phyloP scores from a whole-genome alignment of 2,113 vertebrate species.

The Columba janthina region DNA sequence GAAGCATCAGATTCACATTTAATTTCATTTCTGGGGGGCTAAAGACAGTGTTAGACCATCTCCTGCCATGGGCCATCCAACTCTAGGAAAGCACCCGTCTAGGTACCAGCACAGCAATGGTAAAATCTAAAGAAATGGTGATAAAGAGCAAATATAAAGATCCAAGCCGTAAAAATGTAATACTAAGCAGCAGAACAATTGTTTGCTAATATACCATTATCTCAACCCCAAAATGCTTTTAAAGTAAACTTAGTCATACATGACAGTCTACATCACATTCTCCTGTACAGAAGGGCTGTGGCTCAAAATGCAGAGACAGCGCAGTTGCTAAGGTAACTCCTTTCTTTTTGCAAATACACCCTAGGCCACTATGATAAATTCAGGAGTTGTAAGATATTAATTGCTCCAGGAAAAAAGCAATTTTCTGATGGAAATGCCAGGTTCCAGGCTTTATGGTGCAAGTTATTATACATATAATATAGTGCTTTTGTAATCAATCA shows the following conservation, averaged over 20 bases:
- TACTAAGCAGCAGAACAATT: background rate
- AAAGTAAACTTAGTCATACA: background rate
- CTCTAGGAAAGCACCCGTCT: background rate
- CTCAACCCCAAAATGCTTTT: background rate
- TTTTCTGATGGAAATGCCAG: background rate
- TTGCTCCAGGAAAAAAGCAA: background rate
- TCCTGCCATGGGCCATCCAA: background rate
- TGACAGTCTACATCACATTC: rapidly evolving
- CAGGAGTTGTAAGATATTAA: background rate
- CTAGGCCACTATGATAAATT: background rate
- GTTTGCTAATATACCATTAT: background rate
- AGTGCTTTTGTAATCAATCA: background rate
- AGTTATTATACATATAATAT: background rate
- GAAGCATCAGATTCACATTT: background rate
- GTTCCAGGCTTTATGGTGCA: background rate
- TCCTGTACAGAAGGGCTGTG: rapidly evolving
- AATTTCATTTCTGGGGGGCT: background rate
- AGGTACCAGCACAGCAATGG: background rate
- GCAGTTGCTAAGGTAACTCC: background rate
- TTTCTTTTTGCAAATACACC: background rate
- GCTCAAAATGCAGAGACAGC: background rate
- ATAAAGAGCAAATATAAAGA: background rate
- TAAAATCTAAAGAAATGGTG: background rate
- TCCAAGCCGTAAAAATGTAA: background rate
- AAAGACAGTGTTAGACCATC: background rate